Evolutionary conservation across 2,888 invertebrate species (phyloP).

Genomic region (Eristalis arbustorum): DNA sequence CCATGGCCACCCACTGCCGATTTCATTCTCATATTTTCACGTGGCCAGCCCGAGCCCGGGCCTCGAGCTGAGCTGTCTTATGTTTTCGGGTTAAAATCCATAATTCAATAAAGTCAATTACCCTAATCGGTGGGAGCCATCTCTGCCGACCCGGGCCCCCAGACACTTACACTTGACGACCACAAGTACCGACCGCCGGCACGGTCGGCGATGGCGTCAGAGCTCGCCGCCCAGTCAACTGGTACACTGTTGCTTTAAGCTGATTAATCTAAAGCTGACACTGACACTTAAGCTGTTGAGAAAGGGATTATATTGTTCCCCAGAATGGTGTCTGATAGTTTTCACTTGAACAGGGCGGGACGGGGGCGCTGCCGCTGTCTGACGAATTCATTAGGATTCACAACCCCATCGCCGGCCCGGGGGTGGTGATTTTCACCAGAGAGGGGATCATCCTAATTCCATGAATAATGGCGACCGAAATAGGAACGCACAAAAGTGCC

Average conservation of each 20-base stretch:
- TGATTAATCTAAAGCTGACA: constrained; percentile 57
- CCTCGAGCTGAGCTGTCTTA: background rate
- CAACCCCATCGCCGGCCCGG: background rate
- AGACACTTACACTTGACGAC: background rate
- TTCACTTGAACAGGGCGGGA: constrained; percentile 21
- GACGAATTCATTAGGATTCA: constrained; percentile 21
- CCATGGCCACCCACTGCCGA: background rate
- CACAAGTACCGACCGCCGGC: background rate
- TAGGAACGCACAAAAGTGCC: constrained; percentile 5
- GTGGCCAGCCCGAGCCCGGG: background rate
- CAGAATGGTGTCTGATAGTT: constrained; percentile 21
- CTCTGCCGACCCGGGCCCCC: background rate
- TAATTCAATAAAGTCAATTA: constrained; percentile 56
- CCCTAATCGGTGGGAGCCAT: constrained; percentile 12
- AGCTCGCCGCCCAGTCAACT: constrained; percentile 3
- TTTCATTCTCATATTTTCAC: background rate
- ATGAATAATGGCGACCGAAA: constrained; percentile 50
- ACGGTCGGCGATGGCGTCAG: too few relatives aligned
- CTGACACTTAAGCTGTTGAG: constrained; percentile 63
- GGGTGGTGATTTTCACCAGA: background rate
- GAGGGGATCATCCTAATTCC: constrained; percentile 40
- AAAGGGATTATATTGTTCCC: constrained; percentile 57
- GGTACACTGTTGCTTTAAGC: constrained; percentile 42
- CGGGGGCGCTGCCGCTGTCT: background rate
- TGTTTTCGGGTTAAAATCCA: constrained; percentile 23